These are phyloP conservation scores for Pogonocichla stellata DNA, from an alignment of 2,113 vertebrate species.

Conservation along the genomic window DNA sequence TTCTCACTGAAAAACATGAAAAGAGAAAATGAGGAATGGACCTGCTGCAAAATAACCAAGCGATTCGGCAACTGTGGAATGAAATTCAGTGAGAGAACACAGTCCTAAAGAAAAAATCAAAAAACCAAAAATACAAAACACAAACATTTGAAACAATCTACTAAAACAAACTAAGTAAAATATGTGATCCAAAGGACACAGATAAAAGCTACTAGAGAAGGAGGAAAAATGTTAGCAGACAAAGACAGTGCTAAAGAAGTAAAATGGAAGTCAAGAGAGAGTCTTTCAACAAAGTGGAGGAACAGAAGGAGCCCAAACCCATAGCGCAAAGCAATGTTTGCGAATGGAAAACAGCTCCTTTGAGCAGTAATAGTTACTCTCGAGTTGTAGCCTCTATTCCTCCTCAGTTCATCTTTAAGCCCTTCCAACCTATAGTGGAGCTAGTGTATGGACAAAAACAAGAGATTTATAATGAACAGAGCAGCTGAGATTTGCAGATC, in stretches of 20 bases:
- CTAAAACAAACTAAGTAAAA: conserved; percentile 70
- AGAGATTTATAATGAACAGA: conserved; percentile 89
- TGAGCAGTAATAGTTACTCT: conserved; percentile 98
- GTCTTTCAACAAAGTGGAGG: conserved; percentile 81
- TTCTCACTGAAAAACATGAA: conserved; percentile 70
- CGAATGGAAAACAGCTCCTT: conserved; percentile 89
- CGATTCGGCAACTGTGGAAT: conserved; percentile 71
- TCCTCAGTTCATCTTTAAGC: conserved; percentile 99
- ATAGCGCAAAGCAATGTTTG: conserved; percentile 87
- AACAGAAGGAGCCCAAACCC: conserved; percentile 83
- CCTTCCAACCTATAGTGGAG: conserved; percentile 99
- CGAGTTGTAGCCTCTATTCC: conserved; percentile 96
- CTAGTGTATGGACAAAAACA: conserved; percentile 91
- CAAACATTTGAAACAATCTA: conserved; percentile 72
- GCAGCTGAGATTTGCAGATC: conserved; percentile 79
- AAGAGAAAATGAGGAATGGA: conserved; percentile 69
- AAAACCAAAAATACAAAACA: conserved; percentile 71
- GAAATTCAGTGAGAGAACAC: conserved; percentile 71
- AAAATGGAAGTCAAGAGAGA: conserved; percentile 81
- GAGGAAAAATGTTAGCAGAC: conserved; percentile 76
- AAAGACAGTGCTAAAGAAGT: conserved; percentile 82
- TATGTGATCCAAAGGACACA: conserved; percentile 76
- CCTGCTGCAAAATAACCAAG: conserved; percentile 74
- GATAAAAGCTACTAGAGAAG: conserved; percentile 74
- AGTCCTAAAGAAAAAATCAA: conserved; percentile 71